Conservation (phyloP, 1,140 invertebrate species). For the Ceratina calcarata region DNA sequence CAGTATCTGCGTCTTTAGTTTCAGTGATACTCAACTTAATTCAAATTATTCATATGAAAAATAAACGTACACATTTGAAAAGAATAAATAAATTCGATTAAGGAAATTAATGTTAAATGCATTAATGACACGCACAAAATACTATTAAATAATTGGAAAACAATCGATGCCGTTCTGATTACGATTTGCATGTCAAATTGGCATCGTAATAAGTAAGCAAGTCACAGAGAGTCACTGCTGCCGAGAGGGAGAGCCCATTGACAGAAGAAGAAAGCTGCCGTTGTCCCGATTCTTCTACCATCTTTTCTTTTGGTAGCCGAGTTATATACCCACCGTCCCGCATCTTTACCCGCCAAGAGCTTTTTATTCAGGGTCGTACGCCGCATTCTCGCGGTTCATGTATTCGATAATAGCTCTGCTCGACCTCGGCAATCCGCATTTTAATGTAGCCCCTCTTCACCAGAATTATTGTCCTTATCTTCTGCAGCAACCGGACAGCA, state of each 20-base stretch:
- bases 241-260: constrained; percentile 6
- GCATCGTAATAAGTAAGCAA: too few species aligned
- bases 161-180: too few species aligned
- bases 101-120: not conserved
- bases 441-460: not conserved
- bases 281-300: constrained; percentile 32
- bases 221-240: constrained; percentile 1
- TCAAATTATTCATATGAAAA: not conserved
- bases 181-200: too few species aligned
- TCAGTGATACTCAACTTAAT: constrained; percentile 29
- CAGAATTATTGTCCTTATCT: not conserved
- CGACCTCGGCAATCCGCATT: not conserved
- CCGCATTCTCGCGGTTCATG: constrained; percentile 28
- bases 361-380: constrained; percentile 28
- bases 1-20: constrained; percentile 45
- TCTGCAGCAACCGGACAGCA: not conserved
- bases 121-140: too few species aligned
- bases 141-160: too few species aligned
- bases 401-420: constrained; percentile 23
- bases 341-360: not conserved
- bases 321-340: constrained; percentile 18
- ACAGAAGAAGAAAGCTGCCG: constrained; percentile 51
- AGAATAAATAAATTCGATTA: too few species aligned
- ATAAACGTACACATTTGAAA: not conserved
- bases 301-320: constrained; percentile 26